A percentile compares a stretch with the other conserved stretches of the same genome.
Evolutionary conservation across 1,140 invertebrate species (phyloP).

Genomic region (Drosophila willistoni): DNA sequence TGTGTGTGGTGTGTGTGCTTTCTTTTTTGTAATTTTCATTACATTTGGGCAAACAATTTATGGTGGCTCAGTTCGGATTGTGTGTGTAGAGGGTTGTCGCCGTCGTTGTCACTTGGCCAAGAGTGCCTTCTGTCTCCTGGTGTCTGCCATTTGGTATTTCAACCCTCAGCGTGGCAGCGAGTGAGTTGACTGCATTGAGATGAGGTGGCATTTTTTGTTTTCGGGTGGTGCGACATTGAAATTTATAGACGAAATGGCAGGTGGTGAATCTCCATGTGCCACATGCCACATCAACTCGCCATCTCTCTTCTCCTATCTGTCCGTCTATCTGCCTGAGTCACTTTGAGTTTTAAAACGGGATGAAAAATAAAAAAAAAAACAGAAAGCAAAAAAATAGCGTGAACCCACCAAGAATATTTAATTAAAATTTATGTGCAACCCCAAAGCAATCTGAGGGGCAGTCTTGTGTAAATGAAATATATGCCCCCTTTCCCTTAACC

Average conservation of each 20-base stretch:
- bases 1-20: neutral
- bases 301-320: constrained; percentile 18
- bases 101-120: constrained; percentile 30
- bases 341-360: constrained; percentile 16
- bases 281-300: constrained; percentile 46
- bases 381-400: constrained; percentile 4
- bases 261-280: constrained; percentile 36
- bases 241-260: constrained; percentile 66
- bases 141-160: constrained; percentile 34
- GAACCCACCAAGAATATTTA: constrained; percentile 69
- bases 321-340: constrained; percentile 44
- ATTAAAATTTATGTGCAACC: constrained; percentile 80
- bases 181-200: constrained; percentile 3
- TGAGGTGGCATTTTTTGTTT: constrained; percentile 33
- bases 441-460: constrained; percentile 41
- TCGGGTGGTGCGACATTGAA: constrained; percentile 68
- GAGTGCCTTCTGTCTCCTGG: constrained; percentile 17
- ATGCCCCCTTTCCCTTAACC: neutral
- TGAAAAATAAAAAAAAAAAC: constrained; percentile 7
- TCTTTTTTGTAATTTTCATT: constrained; percentile 62
- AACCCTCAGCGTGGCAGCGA: constrained; percentile 32
- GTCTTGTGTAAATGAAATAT: constrained; percentile 26
- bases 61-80: constrained; percentile 43
- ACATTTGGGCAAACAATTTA: constrained; percentile 65
- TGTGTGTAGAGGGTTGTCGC: constrained; percentile 42